Percentiles rank a stretch among this genome's conserved stretches.
Evolutionary conservation across 1,140 invertebrate species (phyloP).

Genomic region (Scaptodrosophila lebanonensis): DNA sequence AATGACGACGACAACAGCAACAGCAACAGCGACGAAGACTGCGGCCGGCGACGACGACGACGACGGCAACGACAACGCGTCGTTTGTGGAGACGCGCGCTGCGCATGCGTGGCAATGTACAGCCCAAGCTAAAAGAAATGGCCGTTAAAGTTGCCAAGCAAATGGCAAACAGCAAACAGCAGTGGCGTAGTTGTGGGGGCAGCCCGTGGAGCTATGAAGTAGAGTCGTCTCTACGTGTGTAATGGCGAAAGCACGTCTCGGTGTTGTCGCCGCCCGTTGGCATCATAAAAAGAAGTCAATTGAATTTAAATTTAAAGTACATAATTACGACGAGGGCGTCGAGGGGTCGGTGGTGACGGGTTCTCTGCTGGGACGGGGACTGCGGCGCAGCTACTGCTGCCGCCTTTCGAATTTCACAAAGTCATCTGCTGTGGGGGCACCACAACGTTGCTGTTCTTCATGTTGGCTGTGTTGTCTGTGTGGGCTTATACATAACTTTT

Average conservation of each 20-base stretch:
- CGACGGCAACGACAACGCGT: background rate
- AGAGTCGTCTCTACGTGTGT: constrained; percentile 48
- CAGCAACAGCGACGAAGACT: constrained; percentile 15
- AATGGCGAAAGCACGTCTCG: constrained; percentile 52
- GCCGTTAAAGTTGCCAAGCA: constrained; percentile 70
- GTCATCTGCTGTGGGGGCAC: constrained; percentile 46
- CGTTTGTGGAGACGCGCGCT: constrained; percentile 24
- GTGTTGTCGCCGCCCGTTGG: constrained; percentile 69
- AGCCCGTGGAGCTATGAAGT: no score
- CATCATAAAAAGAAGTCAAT: constrained; percentile 75
- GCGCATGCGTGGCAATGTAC: constrained; percentile 60
- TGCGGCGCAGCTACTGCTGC: constrained; percentile 25
- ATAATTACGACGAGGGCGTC: constrained; percentile 57
- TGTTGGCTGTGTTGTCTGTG: constrained; percentile 41
- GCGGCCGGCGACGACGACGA: constrained; percentile 12
- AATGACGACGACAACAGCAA: constrained; percentile 13
- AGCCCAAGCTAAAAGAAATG: constrained; percentile 56
- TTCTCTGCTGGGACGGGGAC: background rate
- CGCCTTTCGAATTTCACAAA: constrained; percentile 73
- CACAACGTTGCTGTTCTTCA: constrained; percentile 23
- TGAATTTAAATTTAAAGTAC: constrained; percentile 76
- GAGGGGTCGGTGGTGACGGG: constrained; percentile 27
- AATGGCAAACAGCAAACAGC: constrained; percentile 53
- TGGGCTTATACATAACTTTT: constrained; percentile 30
- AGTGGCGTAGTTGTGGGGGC: constrained; percentile 55